Evolutionary conservation across 2,797 vertebrate genomes (phyloP).

Genomic region (Distichodus sexfasciatus): DNA sequence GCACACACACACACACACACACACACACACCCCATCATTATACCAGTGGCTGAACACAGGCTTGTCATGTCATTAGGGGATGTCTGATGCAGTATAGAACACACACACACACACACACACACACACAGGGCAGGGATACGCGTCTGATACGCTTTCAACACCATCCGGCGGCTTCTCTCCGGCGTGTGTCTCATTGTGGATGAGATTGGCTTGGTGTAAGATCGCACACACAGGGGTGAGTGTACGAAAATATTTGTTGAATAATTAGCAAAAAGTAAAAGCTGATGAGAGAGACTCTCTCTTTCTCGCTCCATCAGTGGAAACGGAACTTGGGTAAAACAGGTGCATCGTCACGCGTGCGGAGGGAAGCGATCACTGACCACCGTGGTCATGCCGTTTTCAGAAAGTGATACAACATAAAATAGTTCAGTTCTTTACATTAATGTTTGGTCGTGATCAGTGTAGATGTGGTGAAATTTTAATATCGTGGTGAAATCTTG

Average conservation of each 20-base stretch:
- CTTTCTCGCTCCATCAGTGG: neutral
- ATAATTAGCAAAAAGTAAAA: neutral
- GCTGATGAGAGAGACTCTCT: neutral
- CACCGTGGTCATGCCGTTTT: no score
- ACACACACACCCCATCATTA: neutral
- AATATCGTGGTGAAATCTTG: no score
- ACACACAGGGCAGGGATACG: neutral
- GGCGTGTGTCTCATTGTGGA: neutral
- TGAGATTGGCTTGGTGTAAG: neutral
- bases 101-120: constrained; percentile 9
- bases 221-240: constrained; percentile 9
- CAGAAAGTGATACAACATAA: no score
- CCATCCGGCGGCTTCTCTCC: neutral
- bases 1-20: no score
- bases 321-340: neutral
- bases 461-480: no score
- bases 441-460: neutral
- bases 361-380: no score
- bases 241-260: neutral
- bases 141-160: neutral
- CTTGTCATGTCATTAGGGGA: neutral
- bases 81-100: neutral
- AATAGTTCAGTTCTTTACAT: neutral
- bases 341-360: constrained; percentile 22
- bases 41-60: neutral